Evolutionary conservation across 2,888 invertebrate genomes (phyloP).

Genomic region (Limnephilus marmoratus): DNA sequence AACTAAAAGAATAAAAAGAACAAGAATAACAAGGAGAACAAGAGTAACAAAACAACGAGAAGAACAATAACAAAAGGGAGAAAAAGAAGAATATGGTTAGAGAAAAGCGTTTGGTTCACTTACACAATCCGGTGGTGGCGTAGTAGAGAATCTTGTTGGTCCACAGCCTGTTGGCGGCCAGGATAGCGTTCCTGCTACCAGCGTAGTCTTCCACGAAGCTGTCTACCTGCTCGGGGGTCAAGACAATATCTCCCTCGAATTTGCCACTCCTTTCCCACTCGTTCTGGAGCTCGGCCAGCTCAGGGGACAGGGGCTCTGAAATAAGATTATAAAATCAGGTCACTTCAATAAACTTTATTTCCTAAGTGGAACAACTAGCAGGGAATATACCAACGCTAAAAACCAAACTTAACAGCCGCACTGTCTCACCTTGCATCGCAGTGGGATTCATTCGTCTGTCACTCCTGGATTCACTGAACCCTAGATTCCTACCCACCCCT

Average conservation of each 20-base stretch:
- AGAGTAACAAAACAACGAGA: no score
- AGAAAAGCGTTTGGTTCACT: slow-evolving; percentile 67
- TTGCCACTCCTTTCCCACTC: slow-evolving; percentile 77
- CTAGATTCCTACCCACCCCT: no score
- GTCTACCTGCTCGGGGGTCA: slow-evolving; percentile 74
- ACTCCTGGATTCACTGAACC: no score
- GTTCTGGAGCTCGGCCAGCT: slow-evolving; percentile 67
- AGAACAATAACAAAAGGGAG: no score
- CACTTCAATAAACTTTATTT: not conserved
- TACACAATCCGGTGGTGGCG: slow-evolving; percentile 74
- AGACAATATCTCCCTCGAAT: slow-evolving; percentile 77
- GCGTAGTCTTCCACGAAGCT: slow-evolving; percentile 73
- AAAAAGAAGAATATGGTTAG: not conserved
- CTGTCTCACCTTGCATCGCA: no score
- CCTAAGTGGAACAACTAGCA: no score
- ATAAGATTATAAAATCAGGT: not conserved
- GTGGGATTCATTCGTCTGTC: no score
- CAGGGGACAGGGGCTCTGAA: slow-evolving; percentile 50
- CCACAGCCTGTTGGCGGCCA: slow-evolving; percentile 74
- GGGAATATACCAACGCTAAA: no score
- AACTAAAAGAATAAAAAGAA: no score
- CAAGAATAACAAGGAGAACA: no score
- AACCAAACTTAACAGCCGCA: no score
- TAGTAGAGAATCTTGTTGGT: slow-evolving; percentile 75
- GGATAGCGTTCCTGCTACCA: slow-evolving; percentile 74